Base-by-base conservation (phyloP, 1,140 invertebrate genomes). In the Penaeus vannamei region DNA sequence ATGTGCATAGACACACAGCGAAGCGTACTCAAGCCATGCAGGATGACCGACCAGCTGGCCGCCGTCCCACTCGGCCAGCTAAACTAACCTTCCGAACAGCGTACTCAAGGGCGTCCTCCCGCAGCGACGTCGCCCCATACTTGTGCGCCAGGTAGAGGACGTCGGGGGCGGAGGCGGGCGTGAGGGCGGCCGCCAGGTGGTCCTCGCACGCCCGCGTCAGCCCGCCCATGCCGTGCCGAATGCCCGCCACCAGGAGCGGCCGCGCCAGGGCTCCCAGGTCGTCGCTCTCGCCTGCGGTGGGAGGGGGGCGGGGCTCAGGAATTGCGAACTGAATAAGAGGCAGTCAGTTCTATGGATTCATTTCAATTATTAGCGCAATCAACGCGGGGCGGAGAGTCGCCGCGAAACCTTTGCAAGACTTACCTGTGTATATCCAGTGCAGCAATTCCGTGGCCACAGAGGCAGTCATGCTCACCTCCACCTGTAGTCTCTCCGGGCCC, bases 391-490 rank as follows among this genome's bases (percentile, higher is more conserved):
- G 36, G 36, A 42, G 36, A 42, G 36, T 17, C 53, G 53, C 53
- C 53, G 36, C 8, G 23, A 46, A 81, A 23, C 23, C 42, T n/a
- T n/a, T 46, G 26, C 81, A 23, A 83, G 29, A 36, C 85, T n/a
- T 29, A 87, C 85, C 85, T 32, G 85, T 80, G 59, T 87, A 87
- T 20, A 87, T 72, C 85, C 85, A 87, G 1, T 87, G 66, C 12
- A 87, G 69, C 42, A 87, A 32, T 53, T 59, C 72, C 46, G n/a
- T 77, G 17, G 85, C 59, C n/a, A 87, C 85, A n/a, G 85, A 79
- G 26, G 85, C 62, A 59, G 85, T 77, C 85, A 87, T 87, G 46
- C 79, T 87, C n/a, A 87, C 85, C 26, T 59, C 20, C 17, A 87
- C 61, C 23, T 53, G n/a, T 2, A 79, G 59, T 17, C 85, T 29